Base-by-base conservation (phyloP, 2,888 invertebrate species). In the Tenthredo scrophulariae region DNA sequence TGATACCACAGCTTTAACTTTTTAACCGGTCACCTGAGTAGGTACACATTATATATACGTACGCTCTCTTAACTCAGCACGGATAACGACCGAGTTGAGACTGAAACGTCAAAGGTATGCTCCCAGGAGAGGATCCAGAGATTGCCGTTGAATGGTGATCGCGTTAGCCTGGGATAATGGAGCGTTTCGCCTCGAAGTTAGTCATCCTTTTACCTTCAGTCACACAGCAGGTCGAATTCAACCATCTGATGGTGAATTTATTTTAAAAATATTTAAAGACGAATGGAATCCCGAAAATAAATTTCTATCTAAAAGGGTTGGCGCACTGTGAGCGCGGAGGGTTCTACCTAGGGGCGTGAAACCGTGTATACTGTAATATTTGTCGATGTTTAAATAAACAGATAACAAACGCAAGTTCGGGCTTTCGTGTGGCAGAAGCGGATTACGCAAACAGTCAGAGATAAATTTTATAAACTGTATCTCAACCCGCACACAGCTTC, bases 141-240 rank as follows among this genome's bases (percentile, higher is more conserved):
- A 85, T 88, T 89, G 85, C 86, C 85, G 85, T 84, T 86, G 87
- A 90, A 84, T 86, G 88, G 86, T 90, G 90, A 92, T 92, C 90
- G 88, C 87, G 89, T 92, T 92, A 91, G 88, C 87, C 88, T 85
- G 88, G 87, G 90, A 89, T 91, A 92, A 92, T 92, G 91, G 91
- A 91, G 88, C 90, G 89, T 87, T 88, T 86, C 79, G 86, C 84
- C 37, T 50, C 67, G 22, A 15, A 43, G 74, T 43, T 22, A 43
- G 46, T 74, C 43, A 43, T 43, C 26, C 40, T 74, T 40, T 43
- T 22, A 40, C 43, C 18, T 67, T 67, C 33, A 67, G 67, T 67
- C 67, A 33, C 18, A 6, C n/a, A 22, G 40, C 15, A 43, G 15
- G 13, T 74, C 26, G 6, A 43, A 74, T 74, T 43, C 40, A 22